Percentiles rank a stretch among this genome's conserved stretches.
phyloP scores from a whole-genome alignment of 2,888 invertebrate genomes.

The Conomelus anceps region DNA sequence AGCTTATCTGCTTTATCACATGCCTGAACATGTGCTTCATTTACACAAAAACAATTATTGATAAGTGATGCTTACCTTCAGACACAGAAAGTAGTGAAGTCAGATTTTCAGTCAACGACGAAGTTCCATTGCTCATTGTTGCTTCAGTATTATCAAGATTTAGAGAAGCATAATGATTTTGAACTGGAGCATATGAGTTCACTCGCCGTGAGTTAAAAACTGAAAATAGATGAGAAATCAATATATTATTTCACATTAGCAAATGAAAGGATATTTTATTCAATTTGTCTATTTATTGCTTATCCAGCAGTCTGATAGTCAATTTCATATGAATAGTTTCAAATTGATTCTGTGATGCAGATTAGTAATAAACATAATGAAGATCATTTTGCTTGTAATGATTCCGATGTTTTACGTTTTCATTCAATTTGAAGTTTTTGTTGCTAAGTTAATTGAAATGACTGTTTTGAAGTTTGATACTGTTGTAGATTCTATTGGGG shows the following conservation, averaged over 20 bases:
- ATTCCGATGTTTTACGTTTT: no score
- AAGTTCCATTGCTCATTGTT: conserved; percentile 3
- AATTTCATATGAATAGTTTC: no score
- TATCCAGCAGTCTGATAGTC: neutral
- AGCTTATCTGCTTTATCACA: no score
- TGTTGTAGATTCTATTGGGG: no score
- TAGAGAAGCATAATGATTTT: conserved; percentile 11
- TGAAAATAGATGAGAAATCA: conserved; percentile 35
- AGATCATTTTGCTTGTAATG: no score
- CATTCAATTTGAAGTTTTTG: no score
- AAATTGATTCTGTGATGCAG: no score
- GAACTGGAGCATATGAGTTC: conserved; percentile 53
- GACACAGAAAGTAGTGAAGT: neutral
- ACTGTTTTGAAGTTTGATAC: no score
- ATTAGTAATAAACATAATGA: no score
- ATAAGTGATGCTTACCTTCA: neutral
- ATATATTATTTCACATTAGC: neutral
- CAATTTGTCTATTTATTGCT: neutral
- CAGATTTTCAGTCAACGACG: neutral
- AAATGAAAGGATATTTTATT: neutral
- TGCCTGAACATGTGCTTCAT: no score
- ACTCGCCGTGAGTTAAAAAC: conserved; percentile 56
- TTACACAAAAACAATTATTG: no score
- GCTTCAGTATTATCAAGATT: neutral
- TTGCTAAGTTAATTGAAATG: no score